Base-by-base conservation (phyloP, 2,888 invertebrate species). In the Drosophila hamatofila region DNA sequence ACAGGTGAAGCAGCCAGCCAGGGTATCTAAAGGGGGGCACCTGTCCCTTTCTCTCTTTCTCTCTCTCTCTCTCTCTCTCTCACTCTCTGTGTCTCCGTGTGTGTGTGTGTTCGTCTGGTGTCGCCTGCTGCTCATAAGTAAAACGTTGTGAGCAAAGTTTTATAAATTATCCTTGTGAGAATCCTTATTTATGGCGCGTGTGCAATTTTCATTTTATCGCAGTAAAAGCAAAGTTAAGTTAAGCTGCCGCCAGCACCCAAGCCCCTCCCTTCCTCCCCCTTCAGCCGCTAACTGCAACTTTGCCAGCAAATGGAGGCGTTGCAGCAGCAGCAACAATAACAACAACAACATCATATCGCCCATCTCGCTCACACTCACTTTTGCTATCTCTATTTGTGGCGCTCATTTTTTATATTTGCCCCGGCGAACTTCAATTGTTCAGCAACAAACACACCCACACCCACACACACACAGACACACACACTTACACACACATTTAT, bases 101-200 rank as follows among this genome's bases (percentile, higher is more conserved):
- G 69, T 66, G 65, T 56, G 69, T 66, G 65, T 51, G 69, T 66
- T 61, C 80, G 86, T 85, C 83, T 83, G 83, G 88, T 78, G 76
- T 75, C 78, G 84, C 78, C 78, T 75, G 87, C 88, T 87, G 78
- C 88, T 81, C 88, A 88, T 89, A 90, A 89, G 89, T 90, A 89
- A 90, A 90, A 85, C 86, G 90, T 86, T 87, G 84, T 82, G 89
- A 85, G 88, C 89, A 91, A 91, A 90, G 86, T 92, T 92, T 91
- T 92, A 91, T 92, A 92, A 92, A 92, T 92, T 92, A 92, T 92
- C 90, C 92, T 92, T 92, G 91, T 88, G 92, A 92, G 92, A 92
- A 92, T 92, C 92, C 92, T 92, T 92, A 91, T 92, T 92, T 92
- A 92, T 92, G 83, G 89, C 85, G 89, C 87, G 89, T 92, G 91